Conservation (phyloP, 2,797 vertebrate species). For the Meda fulgida region DNA sequence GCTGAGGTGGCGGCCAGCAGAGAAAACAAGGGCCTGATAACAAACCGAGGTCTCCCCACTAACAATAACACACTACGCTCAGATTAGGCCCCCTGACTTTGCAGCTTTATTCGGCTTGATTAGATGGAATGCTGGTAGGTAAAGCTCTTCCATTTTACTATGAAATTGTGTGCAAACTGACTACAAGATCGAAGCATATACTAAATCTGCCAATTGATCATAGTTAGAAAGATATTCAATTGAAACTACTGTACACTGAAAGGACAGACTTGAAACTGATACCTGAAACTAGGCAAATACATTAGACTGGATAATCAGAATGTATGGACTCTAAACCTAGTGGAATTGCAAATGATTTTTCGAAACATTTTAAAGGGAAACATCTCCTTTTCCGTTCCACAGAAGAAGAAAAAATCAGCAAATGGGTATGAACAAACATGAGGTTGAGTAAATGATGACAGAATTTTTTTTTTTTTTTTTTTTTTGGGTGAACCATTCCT, state of each 20-base stretch:
- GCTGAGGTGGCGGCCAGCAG: slow-evolving; percentile 96
- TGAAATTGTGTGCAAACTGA: slow-evolving; percentile 30
- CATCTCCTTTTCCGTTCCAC: not conserved
- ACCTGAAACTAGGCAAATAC: slow-evolving; percentile 1
- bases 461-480: not conserved
- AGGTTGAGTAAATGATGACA: not conserved
- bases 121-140: slow-evolving; percentile 39
- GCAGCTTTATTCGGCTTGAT: slow-evolving; percentile 36
- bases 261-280: slow-evolving; percentile 6
- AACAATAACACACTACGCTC: slow-evolving; percentile 50
- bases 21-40: slow-evolving; percentile 96
- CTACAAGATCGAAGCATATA: slow-evolving; percentile 8
- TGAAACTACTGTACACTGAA: slow-evolving; percentile 17
- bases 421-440: not conserved
- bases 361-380: not conserved
- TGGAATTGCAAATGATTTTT: not conserved
- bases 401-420: not conserved
- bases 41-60: slow-evolving; percentile 78
- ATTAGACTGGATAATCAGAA: slow-evolving; percentile 4
- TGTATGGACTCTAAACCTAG: not conserved
- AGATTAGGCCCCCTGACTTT: slow-evolving; percentile 35
- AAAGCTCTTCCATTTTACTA: not conserved
- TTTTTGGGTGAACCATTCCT: not conserved
- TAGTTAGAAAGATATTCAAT: slow-evolving; percentile 16
- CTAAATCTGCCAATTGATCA: slow-evolving; percentile 12